Evolutionary conservation across 2,113 vertebrate species (phyloP).

Genomic region (Pseudorasbora parva): DNA sequence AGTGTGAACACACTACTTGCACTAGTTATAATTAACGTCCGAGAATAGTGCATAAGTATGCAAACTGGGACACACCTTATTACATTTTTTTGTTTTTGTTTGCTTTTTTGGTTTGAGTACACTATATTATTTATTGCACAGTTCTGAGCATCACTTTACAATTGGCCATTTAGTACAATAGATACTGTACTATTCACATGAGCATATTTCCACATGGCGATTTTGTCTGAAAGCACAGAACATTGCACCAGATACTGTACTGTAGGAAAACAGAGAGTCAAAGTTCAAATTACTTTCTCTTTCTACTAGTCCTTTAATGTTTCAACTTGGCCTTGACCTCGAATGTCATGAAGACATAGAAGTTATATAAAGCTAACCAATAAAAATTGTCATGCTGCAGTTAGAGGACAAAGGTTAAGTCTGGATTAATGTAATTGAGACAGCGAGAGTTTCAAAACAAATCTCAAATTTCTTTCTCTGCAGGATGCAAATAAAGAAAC

Average conservation of each 20-base stretch:
- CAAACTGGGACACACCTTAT: too few species aligned
- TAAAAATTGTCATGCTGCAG: constrained; percentile 4
- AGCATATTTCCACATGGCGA: background rate
- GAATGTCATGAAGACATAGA: too few species aligned
- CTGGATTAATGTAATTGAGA: constrained; percentile 9
- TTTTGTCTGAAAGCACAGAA: background rate
- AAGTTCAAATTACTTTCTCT: background rate
- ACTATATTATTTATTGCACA: background rate
- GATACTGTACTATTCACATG: too few species aligned
- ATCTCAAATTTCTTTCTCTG: background rate
- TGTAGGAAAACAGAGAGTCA: background rate
- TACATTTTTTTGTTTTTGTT: too few species aligned
- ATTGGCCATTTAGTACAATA: background rate
- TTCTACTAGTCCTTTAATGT: background rate
- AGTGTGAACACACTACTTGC: too few species aligned
- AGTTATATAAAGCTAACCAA: background rate
- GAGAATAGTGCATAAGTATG: too few species aligned
- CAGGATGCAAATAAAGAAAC: too few species aligned
- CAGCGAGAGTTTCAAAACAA: background rate
- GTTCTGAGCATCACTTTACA: background rate
- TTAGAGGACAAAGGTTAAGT: background rate
- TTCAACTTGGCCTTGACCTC: background rate
- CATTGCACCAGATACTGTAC: background rate
- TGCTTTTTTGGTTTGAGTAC: background rate
- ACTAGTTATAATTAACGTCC: too few species aligned